Base-by-base conservation (phyloP, 2,113 vertebrate species). In the Antigone vipio region DNA sequence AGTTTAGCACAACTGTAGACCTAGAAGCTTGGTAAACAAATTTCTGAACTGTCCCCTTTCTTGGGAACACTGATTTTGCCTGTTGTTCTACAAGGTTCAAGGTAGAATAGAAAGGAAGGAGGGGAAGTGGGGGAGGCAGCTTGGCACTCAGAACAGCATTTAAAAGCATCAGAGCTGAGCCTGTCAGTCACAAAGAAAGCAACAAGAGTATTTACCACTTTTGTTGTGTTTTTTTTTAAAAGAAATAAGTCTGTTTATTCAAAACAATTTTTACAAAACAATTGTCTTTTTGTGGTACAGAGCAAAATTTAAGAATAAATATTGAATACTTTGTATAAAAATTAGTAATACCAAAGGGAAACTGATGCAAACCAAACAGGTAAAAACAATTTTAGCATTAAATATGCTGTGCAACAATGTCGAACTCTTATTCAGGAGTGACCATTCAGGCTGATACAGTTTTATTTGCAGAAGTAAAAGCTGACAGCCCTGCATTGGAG, bases 281-380 rank as follows among this genome's bases (percentile, higher is more conserved):
- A 97, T 34, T 53, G 89, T 95, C 69, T 94, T 96, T 93, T 95
- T 97, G 80, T 95, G 88, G 86, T 97, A 97, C 93, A 98, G 96
- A 97, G 75, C 82, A 97, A 97, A 96, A 76, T 97, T 93, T 91
- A 96, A 89, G 96, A 97, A 98, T 98, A 98, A 98, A 98, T 98
- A 98, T 67, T 96, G 96, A 96, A 95, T 84, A 95, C 78, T 97
- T 97, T 69, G 81, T 98, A 98, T 97, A 98, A 98, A 97, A 98
- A 97, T 97, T 92, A 97, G 95, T 96, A 98, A 92, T 96, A 97
- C 75, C 94, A 97, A 96, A 97, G 95, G 90, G 92, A 97, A 97
- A 97, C 73, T 84, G 72, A 97, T 96, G 94, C 95, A 98, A 97
- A 97, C 77, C 96, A 97, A 97, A 97, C 71, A 97, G 64, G 94